Base-by-base conservation (phyloP, 2,113 vertebrate species). In the Amazona guildingii region DNA sequence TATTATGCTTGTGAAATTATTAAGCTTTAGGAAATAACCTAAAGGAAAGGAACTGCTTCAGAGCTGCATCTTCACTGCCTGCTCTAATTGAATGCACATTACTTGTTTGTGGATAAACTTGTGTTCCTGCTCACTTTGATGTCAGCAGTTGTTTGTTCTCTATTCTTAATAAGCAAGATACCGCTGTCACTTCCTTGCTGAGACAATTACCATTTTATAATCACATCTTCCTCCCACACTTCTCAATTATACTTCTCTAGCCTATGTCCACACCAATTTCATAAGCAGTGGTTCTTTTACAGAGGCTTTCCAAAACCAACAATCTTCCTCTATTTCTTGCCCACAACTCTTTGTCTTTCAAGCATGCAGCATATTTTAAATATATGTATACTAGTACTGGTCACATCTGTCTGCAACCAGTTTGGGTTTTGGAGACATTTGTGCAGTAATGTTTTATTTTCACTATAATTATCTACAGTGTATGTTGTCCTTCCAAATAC, bases 401-500 rank as follows among this genome's bases (percentile, higher is more conserved):
- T 95, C 92, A 97, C n/a, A 10, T 96, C 95, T 93, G 89, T 74
- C 84, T 86, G 95, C 92, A 88, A 96, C 92, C 94, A 48, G 79
- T 94, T 94, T 77, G 92, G 94, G 74, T 49, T 94, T 66, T 96
- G 96, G 94, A 95, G 89, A 25, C 48, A 72, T 95, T 88, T 97
- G 51, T 85, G 46, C 87, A 91, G 70, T 66, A 82, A 82, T 95
- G 83, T 85, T 95, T 96, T 79, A 95, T 77, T 89, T 96, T 77
- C 95, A 76, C 91, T 97, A 9, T 95, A 97, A 97, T 97, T 97
- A 97, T 95, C 89, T 93, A 59, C 77, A 97, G 84, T 79, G 90
- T 95, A 93, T 94, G 89, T 79, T 97, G 95, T 90, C 87, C 90
- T 97, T 97, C 97, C 97, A 98, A 95, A 96, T 62, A 48, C 83